Conservation (phyloP, 2,888 invertebrate species). For the Drosophila nigricruria region DNA sequence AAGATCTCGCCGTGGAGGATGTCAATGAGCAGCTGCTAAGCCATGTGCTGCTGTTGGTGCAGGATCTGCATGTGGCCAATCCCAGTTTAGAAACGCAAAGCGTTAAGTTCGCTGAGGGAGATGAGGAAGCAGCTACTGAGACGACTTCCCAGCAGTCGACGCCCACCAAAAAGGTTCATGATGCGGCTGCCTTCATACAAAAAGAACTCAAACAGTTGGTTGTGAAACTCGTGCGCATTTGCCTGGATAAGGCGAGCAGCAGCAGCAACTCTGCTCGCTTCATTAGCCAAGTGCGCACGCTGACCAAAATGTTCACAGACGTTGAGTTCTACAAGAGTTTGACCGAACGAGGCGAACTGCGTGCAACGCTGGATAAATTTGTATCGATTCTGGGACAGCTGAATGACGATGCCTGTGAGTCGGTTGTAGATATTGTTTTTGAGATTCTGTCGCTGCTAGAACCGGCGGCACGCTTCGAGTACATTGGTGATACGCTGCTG, state of each 20-base stretch:
- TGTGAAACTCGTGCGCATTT: slow-evolving; percentile 83
- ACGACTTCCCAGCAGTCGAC: slow-evolving; percentile 29
- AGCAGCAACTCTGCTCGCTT: slow-evolving; percentile 85
- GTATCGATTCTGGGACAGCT: slow-evolving; percentile 65
- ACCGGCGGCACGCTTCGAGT: slow-evolving; percentile 86
- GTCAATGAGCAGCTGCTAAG: slow-evolving; percentile 75
- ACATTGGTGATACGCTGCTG: slow-evolving; percentile 86
- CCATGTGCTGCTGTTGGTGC: slow-evolving; percentile 85
- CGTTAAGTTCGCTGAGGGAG: slow-evolving; percentile 86
- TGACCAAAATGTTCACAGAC: slow-evolving; percentile 87
- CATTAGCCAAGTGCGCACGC: slow-evolving; percentile 86
- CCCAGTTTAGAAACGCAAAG: slow-evolving; percentile 86
- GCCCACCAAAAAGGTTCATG: slow-evolving; percentile 45
- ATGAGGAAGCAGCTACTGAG: slow-evolving; percentile 58
- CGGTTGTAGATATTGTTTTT: slow-evolving; percentile 88
- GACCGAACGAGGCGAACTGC: slow-evolving; percentile 79
- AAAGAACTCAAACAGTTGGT: slow-evolving; percentile 81
- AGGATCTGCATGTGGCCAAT: slow-evolving; percentile 77
- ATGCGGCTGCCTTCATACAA: slow-evolving; percentile 68
- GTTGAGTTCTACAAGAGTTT: slow-evolving; percentile 86
- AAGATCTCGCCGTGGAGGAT: slow-evolving; percentile 61
- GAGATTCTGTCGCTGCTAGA: slow-evolving; percentile 87
- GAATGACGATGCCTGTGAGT: slow-evolving; percentile 86
- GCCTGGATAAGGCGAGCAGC: slow-evolving; percentile 87
- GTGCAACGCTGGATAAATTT: slow-evolving; percentile 75